A percentile compares a stretch with the other conserved stretches of the same genome.
Evolutionary conservation across 2,797 vertebrate species (phyloP).

Genomic region (Falco peregrinus): DNA sequence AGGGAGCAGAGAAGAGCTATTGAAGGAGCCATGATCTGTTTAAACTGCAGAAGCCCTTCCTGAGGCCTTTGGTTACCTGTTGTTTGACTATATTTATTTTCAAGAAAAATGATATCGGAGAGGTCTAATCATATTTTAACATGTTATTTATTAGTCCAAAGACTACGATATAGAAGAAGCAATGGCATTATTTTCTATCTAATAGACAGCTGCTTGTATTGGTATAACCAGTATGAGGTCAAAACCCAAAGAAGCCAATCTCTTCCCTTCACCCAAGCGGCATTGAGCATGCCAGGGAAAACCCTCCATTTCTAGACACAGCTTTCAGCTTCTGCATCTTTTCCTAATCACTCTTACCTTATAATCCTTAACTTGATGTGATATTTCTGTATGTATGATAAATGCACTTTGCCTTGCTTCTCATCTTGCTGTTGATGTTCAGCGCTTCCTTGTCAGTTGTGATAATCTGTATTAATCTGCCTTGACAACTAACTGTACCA

Average conservation of each 20-base stretch:
- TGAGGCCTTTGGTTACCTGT: background rate
- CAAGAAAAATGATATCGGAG: background rate
- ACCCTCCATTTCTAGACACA: background rate
- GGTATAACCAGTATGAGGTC: background rate
- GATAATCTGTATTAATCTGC: background rate
- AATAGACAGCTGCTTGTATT: background rate
- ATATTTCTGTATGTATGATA: background rate
- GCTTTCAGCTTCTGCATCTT: background rate
- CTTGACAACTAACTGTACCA: background rate
- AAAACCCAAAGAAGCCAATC: background rate
- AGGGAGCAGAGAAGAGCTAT: background rate
- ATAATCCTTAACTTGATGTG: background rate
- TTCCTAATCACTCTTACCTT: background rate
- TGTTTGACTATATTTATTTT: rapidly evolving
- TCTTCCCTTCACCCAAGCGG: background rate
- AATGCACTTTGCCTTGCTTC: background rate
- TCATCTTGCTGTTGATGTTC: background rate
- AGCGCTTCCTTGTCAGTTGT: background rate
- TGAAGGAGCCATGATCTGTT: background rate
- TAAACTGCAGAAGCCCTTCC: background rate
- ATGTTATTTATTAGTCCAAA: background rate
- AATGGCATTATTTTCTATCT: background rate
- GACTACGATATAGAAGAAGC: background rate
- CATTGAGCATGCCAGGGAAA: background rate
- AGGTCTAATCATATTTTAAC: background rate